Conservation (phyloP, 2,797 vertebrate genomes). For the Clarias laeviceps region DNA sequence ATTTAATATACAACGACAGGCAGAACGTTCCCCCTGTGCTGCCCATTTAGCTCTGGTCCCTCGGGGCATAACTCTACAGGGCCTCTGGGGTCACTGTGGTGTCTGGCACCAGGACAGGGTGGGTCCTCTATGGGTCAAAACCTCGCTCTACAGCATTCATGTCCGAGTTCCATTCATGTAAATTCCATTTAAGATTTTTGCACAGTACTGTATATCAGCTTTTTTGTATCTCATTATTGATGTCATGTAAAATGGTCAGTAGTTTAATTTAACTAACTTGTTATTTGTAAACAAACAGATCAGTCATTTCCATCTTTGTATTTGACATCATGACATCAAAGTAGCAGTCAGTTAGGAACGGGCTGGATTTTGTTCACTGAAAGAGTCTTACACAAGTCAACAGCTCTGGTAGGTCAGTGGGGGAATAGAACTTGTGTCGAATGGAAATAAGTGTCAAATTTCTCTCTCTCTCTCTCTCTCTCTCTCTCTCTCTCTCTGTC, state of each 20-base stretch:
- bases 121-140: too few relatives aligned
- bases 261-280: background rate
- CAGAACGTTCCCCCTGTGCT: too few relatives aligned
- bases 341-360: background rate
- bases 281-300: background rate
- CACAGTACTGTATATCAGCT: background rate
- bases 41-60: too few relatives aligned
- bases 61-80: too few relatives aligned
- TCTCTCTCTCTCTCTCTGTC: background rate
- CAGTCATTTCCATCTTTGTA: background rate
- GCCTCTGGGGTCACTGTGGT: too few relatives aligned
- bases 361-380: background rate
- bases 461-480: constrained; percentile 19
- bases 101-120: too few relatives aligned
- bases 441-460: constrained; percentile 21
- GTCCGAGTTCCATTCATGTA: too few relatives aligned
- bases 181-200: too few relatives aligned
- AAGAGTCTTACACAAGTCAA: background rate
- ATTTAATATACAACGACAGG: background rate
- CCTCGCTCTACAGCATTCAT: too few relatives aligned
- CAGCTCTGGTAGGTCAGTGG: constrained; percentile 10
- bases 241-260: background rate
- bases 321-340: constrained; percentile 8
- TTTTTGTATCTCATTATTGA: background rate
- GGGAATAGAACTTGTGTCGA: constrained; percentile 6